A percentile compares a stretch with the other conserved stretches of the same genome.
These are phyloP conservation scores for Acanthurus lineatus DNA, from an alignment of 2,797 vertebrate genomes.

Conservation along the genomic window DNA sequence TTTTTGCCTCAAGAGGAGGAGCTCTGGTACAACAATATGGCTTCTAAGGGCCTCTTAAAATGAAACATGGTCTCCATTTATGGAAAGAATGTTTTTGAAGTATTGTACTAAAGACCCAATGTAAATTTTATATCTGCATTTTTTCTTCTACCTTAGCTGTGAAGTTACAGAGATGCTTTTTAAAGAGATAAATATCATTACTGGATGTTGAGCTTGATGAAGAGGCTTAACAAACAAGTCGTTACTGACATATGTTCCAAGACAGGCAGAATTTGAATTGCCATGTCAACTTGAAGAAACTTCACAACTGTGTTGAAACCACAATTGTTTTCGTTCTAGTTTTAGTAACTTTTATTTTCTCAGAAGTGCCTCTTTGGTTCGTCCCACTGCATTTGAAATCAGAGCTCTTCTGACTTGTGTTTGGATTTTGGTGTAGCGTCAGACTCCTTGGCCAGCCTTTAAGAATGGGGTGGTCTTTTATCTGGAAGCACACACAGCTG, in stretches of 20 bases:
- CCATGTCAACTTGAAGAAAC: constrained; percentile 22
- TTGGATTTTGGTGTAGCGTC: constrained; percentile 54
- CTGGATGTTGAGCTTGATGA: background rate
- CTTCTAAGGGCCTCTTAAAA: constrained; percentile 53
- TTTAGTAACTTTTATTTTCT: constrained; percentile 40
- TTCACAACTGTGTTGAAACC: background rate
- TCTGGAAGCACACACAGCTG: constrained; percentile 55
- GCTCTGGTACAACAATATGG: constrained; percentile 48
- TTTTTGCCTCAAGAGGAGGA: constrained; percentile 49
- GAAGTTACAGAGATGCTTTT: constrained; percentile 8
- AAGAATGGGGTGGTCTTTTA: constrained; percentile 56
- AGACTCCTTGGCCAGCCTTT: constrained; percentile 55
- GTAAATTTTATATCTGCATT: constrained; percentile 20
- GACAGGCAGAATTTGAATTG: constrained; percentile 1
- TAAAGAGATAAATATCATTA: constrained; percentile 8
- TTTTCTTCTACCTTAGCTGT: constrained; percentile 19
- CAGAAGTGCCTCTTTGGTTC: constrained; percentile 35
- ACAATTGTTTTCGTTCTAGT: constrained; percentile 31
- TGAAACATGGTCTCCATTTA: constrained; percentile 40
- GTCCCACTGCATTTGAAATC: constrained; percentile 70
- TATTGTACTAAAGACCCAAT: background rate
- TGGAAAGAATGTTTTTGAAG: constrained; percentile 21
- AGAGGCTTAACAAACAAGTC: constrained; percentile 18
- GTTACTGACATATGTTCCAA: constrained; percentile 32
- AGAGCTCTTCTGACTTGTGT: constrained; percentile 62